These are phyloP conservation scores for Drosophila niveifrons DNA, from an alignment of 2,888 invertebrate species.

Conservation along the genomic window DNA sequence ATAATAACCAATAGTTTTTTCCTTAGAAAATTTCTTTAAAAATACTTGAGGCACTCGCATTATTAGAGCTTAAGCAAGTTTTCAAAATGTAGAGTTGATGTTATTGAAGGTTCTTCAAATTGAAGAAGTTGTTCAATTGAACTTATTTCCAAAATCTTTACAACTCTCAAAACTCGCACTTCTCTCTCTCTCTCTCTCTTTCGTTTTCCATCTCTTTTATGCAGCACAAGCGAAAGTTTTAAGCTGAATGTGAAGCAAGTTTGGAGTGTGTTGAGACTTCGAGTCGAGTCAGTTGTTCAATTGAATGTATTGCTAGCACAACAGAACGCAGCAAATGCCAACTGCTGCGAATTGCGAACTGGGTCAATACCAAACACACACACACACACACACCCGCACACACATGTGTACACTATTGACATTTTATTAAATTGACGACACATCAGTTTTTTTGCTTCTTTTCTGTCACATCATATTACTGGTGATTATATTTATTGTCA, in stretches of 20 bases:
- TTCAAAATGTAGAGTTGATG: neutral
- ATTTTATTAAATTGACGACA: conserved; percentile 18
- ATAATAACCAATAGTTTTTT: neutral
- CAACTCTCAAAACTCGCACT: neutral
- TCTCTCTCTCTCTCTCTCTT: neutral
- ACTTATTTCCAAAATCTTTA: conserved; percentile 1
- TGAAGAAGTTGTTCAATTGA: conserved; percentile 1
- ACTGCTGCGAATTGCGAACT: neutral
- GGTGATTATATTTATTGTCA: conserved; percentile 67
- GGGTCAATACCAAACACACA: neutral
- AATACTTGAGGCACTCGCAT: neutral
- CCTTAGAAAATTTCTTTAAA: neutral
- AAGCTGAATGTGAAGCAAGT: neutral
- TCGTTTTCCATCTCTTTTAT: neutral
- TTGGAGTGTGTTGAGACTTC: neutral
- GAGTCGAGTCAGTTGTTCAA: neutral
- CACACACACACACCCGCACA: too few species aligned
- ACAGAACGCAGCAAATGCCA: neutral
- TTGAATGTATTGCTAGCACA: neutral
- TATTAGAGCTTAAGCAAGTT: neutral
- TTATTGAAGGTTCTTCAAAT: neutral
- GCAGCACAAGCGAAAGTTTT: conserved; percentile 1
- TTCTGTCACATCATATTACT: conserved; percentile 31
- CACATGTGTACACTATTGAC: neutral
- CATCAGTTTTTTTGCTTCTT: conserved; percentile 5